A percentile compares a stretch with the other conserved stretches of the same genome.
Evolutionary conservation across 2,888 invertebrate genomes (phyloP).

Genomic region (Steinernema scapterisci): DNA sequence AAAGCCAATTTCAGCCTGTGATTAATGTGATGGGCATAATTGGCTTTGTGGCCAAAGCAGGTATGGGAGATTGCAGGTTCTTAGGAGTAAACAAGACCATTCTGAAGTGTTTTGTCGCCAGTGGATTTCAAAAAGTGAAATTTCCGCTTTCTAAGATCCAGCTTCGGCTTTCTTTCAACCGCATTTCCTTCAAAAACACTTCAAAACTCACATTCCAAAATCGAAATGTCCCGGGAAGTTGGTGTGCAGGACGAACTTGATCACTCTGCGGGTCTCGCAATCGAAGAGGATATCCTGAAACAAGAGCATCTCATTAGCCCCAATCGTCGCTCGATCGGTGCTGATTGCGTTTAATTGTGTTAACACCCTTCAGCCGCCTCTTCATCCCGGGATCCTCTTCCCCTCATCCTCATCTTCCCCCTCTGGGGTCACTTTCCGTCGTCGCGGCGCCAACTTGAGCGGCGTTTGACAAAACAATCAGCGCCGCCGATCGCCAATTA

Average conservation of each 20-base stretch:
- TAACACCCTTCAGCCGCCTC: background rate
- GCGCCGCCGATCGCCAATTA: conserved; percentile 25
- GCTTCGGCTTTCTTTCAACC: conserved; percentile 38
- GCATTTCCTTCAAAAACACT: too few species aligned
- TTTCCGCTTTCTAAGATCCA: background rate
- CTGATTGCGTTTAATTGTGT: conserved; percentile 28
- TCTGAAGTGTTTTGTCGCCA: too few species aligned
- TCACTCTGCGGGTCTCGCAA: conserved; percentile 87
- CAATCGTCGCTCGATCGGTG: background rate
- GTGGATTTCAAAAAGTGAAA: background rate
- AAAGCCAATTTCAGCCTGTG: too few species aligned
- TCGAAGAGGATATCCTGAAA: conserved; percentile 91
- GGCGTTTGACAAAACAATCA: conserved; percentile 28
- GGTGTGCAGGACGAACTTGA: conserved; percentile 95
- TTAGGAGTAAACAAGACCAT: too few species aligned
- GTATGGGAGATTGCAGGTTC: too few species aligned
- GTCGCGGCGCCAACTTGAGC: conserved; percentile 22
- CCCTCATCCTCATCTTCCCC: too few species aligned
- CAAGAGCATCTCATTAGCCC: conserved; percentile 33
- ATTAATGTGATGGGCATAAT: too few species aligned
- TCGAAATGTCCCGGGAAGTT: conserved; percentile 99
- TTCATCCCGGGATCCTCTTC: background rate
- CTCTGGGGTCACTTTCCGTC: background rate
- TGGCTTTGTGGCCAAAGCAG: too few species aligned
- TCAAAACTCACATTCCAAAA: conserved; percentile 77